Percentiles rank a stretch among this genome's conserved stretches.
These are phyloP conservation scores for Dastarcus helophoroides DNA, from an alignment of 2,888 invertebrate genomes.

Conservation along the genomic window DNA sequence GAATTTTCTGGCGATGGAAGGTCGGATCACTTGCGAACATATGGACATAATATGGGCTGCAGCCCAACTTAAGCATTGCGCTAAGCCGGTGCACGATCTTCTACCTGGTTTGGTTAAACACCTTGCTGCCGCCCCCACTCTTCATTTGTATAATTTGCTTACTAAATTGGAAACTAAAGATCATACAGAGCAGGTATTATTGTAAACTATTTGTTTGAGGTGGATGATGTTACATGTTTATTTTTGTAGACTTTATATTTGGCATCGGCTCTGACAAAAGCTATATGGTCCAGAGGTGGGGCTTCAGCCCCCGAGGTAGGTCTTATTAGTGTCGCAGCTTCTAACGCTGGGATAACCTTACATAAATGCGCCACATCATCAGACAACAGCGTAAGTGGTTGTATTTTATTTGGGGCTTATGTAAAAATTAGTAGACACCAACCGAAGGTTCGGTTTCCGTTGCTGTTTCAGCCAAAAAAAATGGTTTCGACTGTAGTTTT, in stretches of 20 bases:
- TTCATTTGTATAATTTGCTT: conserved; percentile 78
- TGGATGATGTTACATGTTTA: conserved; percentile 5
- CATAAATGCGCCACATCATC: conserved; percentile 55
- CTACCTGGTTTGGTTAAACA: conserved; percentile 84
- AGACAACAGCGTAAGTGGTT: conserved; percentile 71
- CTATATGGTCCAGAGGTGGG: conserved; percentile 76
- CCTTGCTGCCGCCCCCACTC: conserved; percentile 75
- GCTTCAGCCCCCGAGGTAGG: conserved; percentile 36
- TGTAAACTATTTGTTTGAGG: no score
- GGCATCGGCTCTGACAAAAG: conserved; percentile 80
- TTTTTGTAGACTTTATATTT: conserved; percentile 67
- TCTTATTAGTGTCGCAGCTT: conserved; percentile 33
- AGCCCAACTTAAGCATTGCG: conserved; percentile 89
- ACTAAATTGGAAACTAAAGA: conserved; percentile 81
- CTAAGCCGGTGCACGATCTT: conserved; percentile 85
- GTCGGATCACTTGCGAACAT: conserved; percentile 79
- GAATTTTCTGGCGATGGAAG: conserved; percentile 86
- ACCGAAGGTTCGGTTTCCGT: no score
- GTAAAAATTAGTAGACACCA: no score
- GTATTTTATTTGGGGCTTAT: no score
- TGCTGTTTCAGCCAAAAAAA: no score
- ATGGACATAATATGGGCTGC: conserved; percentile 92
- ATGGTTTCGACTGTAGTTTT: no score
- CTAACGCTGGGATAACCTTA: conserved; percentile 37
- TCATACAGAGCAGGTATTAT: conserved; percentile 79